Conservation (phyloP, 2,888 invertebrate genomes). For the Petrophora chlorosata region DNA sequence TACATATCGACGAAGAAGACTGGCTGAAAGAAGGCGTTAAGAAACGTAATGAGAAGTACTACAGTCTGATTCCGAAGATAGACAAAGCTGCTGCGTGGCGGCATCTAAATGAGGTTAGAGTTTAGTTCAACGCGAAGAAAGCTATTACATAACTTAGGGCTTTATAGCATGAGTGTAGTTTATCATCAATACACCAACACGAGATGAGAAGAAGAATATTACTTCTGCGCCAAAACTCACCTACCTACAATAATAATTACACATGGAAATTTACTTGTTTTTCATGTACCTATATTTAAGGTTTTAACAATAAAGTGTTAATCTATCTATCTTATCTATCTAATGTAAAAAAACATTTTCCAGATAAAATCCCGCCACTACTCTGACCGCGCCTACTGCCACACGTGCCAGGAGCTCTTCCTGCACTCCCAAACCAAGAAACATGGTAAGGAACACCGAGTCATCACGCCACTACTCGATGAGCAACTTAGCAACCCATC, state of each 20-base stretch:
- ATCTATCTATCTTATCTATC: not conserved
- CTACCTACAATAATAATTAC: no score
- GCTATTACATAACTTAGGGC: no score
- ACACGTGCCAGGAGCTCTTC: conserved; percentile 85
- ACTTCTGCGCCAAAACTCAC: no score
- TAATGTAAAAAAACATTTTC: conserved; percentile 1
- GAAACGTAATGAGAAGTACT: conserved; percentile 74
- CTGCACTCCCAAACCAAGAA: conserved; percentile 58
- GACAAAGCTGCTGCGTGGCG: conserved; percentile 81
- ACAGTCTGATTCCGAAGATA: conserved; percentile 71
- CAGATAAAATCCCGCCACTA: conserved; percentile 72
- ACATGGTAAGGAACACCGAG: conserved; percentile 84
- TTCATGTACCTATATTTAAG: no score
- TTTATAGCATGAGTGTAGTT: no score
- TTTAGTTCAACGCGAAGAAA: not conserved
- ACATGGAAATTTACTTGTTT: no score
- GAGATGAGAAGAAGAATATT: no score
- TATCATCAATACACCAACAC: no score
- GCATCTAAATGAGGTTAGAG: conserved; percentile 75
- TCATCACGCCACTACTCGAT: conserved; percentile 80
- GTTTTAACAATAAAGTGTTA: no score
- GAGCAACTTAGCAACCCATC: conserved; percentile 86
- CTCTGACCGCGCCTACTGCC: conserved; percentile 85
- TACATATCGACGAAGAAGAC: conserved; percentile 84
- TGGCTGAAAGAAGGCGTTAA: conserved; percentile 80